Conservation (phyloP, 1,140 invertebrate species). For the Whitmania pigra region DNA sequence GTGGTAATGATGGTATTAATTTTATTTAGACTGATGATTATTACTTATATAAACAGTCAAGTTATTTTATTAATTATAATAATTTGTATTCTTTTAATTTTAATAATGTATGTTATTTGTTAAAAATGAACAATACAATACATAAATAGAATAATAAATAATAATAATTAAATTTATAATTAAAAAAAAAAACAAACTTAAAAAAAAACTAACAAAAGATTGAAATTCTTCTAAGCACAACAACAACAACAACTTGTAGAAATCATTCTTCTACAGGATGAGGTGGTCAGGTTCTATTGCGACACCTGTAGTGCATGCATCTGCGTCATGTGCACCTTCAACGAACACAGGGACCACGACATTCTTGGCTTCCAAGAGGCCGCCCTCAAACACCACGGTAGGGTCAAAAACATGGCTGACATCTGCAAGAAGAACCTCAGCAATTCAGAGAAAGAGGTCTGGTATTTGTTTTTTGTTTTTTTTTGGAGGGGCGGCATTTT, state of each 20-base stretch:
- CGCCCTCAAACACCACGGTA: constrained; percentile 40
- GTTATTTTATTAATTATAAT: too few relatives aligned
- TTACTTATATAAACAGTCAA: too few relatives aligned
- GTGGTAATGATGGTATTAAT: too few relatives aligned
- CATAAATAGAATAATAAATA: too few relatives aligned
- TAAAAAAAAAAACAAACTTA: too few relatives aligned
- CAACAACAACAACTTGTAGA: not conserved
- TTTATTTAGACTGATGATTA: too few relatives aligned
- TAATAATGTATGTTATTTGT: too few relatives aligned
- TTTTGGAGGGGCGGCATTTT: not conserved
- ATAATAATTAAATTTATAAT: too few relatives aligned
- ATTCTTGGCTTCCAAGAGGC: constrained; percentile 41
- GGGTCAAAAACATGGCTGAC: constrained; percentile 35
- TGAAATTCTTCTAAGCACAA: too few relatives aligned
- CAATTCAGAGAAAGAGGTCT: constrained; percentile 31
- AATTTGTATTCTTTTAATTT: too few relatives aligned
- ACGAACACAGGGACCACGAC: constrained; percentile 44
- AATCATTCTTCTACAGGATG: constrained; percentile 32
- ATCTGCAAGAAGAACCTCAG: constrained; percentile 38
- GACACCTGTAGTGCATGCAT: constrained; percentile 43
- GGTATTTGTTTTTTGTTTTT: not conserved
- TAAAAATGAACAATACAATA: too few relatives aligned
- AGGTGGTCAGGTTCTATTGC: constrained; percentile 43
- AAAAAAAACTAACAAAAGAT: too few relatives aligned
- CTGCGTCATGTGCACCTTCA: constrained; percentile 44